Evolutionary conservation across 2,797 vertebrate species (phyloP).

Genomic region (Setipinna tenuifilis): DNA sequence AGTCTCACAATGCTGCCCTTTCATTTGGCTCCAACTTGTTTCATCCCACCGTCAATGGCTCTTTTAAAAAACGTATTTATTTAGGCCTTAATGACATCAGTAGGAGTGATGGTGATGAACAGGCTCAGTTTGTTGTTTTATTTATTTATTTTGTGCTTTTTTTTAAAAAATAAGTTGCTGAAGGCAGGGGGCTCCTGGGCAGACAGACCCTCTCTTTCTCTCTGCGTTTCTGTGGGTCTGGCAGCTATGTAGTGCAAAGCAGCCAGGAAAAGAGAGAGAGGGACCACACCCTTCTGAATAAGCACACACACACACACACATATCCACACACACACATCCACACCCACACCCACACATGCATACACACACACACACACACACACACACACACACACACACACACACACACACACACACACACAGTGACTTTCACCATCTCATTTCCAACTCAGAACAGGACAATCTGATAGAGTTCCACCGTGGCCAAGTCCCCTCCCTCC

Average conservation of each 20-base stretch:
- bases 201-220: slow-evolving; percentile 22
- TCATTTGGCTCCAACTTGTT: background rate
- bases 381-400: slow-evolving; percentile 25
- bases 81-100: slow-evolving; percentile 8
- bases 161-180: background rate
- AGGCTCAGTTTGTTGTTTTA: background rate
- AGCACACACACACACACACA: background rate
- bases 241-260: background rate
- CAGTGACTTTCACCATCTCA: slow-evolving; percentile 3
- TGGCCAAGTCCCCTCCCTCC: background rate
- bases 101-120: background rate
- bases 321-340: slow-evolving; percentile 14
- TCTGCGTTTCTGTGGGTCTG: background rate
- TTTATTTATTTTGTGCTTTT: slow-evolving; percentile 12
- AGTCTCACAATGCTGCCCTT: background rate
- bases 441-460: slow-evolving; percentile 18
- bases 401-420: background rate
- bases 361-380: background rate
- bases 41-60: background rate
- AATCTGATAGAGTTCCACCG: slow-evolving; percentile 5
- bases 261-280: slow-evolving; percentile 16
- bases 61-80: background rate
- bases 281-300: slow-evolving; percentile 19
- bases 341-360: background rate
- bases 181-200: background rate